Percentiles rank a stretch among this genome's conserved stretches.
These are phyloP conservation scores for Achroia grisella DNA, from an alignment of 1,140 invertebrate genomes.

Conservation along the genomic window DNA sequence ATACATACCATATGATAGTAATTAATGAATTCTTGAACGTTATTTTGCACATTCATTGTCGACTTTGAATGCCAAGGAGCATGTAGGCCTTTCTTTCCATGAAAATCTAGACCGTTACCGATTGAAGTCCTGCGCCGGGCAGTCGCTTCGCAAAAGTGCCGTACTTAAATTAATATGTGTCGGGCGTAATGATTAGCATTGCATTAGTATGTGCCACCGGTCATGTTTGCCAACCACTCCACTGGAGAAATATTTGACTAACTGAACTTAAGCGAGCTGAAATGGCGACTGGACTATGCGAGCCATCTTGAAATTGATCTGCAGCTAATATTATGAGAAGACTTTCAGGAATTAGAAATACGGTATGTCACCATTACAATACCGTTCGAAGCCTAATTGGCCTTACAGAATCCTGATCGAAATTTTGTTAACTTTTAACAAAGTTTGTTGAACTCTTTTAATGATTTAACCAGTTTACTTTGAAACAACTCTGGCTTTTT, in stretches of 20 bases:
- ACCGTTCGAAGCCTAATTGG: no score
- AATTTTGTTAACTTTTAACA: not conserved
- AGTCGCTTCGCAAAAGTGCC: conserved; percentile 25
- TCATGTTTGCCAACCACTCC: conserved; percentile 38
- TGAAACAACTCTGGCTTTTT: conserved; percentile 1
- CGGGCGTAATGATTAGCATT: conserved; percentile 54
- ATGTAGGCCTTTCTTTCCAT: conserved; percentile 27
- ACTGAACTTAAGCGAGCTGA: conserved; percentile 30
- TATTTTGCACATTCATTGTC: not conserved
- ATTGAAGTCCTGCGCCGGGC: conserved; percentile 10
- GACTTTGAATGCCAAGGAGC: conserved; percentile 13
- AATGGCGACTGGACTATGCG: conserved; percentile 14
- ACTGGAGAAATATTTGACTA: conserved; percentile 45
- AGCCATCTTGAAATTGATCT: conserved; percentile 7
- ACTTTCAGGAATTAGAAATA: conserved; percentile 1
- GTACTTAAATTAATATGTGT: conserved; percentile 63
- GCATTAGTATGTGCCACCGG: conserved; percentile 51
- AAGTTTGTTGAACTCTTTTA: conserved; percentile 1
- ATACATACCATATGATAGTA: no score
- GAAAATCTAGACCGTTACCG: conserved; percentile 47
- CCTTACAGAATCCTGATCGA: not conserved
- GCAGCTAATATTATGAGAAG: conserved; percentile 1
- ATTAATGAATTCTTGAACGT: no score
- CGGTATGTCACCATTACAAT: no score
- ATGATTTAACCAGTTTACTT: conserved; percentile 1